Evolutionary conservation across 2,797 vertebrate genomes (phyloP), one percentile per base, ranked within the genome.

Genomic region (Pantherophis vulpinus): DNA sequence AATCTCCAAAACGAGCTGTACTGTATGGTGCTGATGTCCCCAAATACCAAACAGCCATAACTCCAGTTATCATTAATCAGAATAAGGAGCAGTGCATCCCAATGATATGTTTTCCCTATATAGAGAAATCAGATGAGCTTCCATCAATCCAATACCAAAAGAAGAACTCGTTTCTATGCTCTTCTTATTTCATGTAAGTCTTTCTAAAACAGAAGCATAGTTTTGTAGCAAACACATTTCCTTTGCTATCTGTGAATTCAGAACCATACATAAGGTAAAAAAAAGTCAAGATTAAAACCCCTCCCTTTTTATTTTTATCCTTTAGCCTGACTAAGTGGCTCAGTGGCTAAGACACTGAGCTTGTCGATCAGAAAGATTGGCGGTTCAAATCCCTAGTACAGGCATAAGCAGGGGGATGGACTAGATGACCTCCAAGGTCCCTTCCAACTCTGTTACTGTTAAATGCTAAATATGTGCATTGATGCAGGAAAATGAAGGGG

Each of bases 11-110:
- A 91, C 6, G 94, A 91, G 29, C 14, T 32, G 47, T 60, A 87
- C n/a, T 56, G 5, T 23, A 87, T 92, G 60, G 74, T 37, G 61
- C 27, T 60, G 79, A 89, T 74, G 91, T 18, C n/a, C 0, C 13
- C 47, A 74, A 92, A 79, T 89, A 27, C 3, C 86, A 25, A 91
- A 91, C 29, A 86, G 63, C 74, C 29, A 66, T 60, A 91, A 86
- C 32, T 91, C 87, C 59, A 86, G 70, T 60, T 91, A 87, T 58
- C 59, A 91, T 90, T 91, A 91, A 91, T 91, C 86, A 66, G 51
- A 51, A 89, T 66, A 91, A 89, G 83, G 70, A 89, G 25, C n/a
- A 32, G 27, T 63, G 87, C 90, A 74, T 86, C 59, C 74, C 58
- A 83, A 93, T 87, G 29, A 89, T 55, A 79, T 27, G 2, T 42